Evolutionary conservation across 2,888 invertebrate species (phyloP).

Genomic region (Epinotia nisella): DNA sequence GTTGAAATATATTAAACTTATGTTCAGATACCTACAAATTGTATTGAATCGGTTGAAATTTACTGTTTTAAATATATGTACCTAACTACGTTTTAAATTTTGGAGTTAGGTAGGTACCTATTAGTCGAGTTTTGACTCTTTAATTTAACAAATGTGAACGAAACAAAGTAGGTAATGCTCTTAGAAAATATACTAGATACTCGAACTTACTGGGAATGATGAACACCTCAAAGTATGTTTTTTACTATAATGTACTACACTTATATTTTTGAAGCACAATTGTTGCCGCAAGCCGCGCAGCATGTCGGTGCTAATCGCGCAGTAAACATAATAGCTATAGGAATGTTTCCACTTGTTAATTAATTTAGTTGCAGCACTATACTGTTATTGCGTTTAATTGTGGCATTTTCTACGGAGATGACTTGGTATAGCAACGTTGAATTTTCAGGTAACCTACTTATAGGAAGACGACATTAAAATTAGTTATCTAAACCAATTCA

Average conservation of each 20-base stretch:
- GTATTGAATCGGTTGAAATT: too few relatives aligned
- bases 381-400: slow-evolving; percentile 35
- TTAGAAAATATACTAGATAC: neutral
- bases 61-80: too few relatives aligned
- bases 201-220: neutral
- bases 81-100: too few relatives aligned
- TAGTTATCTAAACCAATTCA: too few relatives aligned
- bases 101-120: too few relatives aligned
- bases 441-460: neutral
- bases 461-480: neutral
- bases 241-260: neutral
- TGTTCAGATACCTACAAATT: too few relatives aligned
- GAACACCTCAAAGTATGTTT: neutral
- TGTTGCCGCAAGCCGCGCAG: slow-evolving; percentile 1
- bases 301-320: slow-evolving; percentile 40
- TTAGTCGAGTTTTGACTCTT: too few relatives aligned
- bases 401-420: slow-evolving; percentile 2
- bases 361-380: slow-evolving; percentile 39
- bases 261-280: neutral
- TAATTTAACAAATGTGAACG: neutral
- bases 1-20: too few relatives aligned
- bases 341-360: slow-evolving; percentile 44
- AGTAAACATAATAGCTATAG: slow-evolving; percentile 38
- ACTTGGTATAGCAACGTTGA: neutral
- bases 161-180: neutral